Evolutionary conservation across 2,113 vertebrate species (phyloP).

Genomic region (Bettongia penicillata): DNA sequence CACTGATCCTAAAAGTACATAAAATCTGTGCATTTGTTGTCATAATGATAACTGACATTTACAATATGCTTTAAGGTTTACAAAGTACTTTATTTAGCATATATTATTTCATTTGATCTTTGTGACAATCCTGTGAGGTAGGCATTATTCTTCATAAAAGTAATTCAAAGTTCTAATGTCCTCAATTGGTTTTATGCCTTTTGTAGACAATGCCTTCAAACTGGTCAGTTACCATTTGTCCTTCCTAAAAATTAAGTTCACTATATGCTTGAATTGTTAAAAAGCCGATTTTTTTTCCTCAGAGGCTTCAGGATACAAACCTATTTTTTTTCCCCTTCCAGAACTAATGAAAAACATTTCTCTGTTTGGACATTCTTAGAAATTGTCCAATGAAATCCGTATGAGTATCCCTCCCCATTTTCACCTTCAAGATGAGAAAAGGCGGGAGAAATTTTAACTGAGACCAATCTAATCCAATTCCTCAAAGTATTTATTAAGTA

Average conservation of each 20-base stretch:
- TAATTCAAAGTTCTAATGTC: background rate
- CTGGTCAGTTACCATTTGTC: background rate
- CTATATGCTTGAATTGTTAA: background rate
- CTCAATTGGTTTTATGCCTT: background rate
- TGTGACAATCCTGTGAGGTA: background rate
- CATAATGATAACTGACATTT: background rate
- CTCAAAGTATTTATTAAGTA: background rate
- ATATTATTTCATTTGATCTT: background rate
- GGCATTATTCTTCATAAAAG: background rate
- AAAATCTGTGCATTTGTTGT: background rate
- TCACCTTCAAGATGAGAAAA: background rate
- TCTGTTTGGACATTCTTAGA: conserved; percentile 32
- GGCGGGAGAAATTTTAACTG: conserved; percentile 7
- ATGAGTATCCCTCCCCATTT: background rate
- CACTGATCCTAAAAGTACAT: background rate
- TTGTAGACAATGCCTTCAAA: background rate
- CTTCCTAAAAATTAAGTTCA: background rate
- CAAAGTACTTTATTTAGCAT: background rate
- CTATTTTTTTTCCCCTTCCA: background rate
- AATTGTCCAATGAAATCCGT: conserved; percentile 13
- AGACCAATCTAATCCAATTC: background rate
- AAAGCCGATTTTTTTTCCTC: background rate
- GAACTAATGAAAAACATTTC: conserved; percentile 31
- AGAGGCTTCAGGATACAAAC: background rate
- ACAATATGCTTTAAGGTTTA: background rate